Percentiles rank a stretch among this genome's conserved stretches.
These are phyloP conservation scores for Coluber constrictor DNA, from an alignment of 2,797 vertebrate genomes.

Conservation along the genomic window DNA sequence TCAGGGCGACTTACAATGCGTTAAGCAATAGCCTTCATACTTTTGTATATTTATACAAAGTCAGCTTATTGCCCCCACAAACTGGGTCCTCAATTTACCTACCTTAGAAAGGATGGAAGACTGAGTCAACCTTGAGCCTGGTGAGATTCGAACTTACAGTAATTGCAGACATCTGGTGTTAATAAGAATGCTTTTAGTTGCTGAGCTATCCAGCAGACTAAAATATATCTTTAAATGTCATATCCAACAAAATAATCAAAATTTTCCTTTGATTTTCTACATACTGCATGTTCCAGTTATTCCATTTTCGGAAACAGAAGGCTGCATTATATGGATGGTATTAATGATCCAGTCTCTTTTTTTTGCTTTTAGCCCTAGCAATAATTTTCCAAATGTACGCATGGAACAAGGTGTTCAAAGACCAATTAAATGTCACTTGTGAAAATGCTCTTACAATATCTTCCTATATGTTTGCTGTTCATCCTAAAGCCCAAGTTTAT, in stretches of 20 bases:
- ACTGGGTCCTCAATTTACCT: no score
- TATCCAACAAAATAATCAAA: neutral
- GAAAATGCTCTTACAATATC: conserved; percentile 10
- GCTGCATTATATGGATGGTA: neutral
- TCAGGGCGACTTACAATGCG: no score
- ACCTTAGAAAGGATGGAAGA: no score
- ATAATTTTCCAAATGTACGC: neutral
- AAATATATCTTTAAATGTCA: neutral
- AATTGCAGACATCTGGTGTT: no score
- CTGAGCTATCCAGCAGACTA: no score
- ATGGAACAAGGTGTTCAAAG: neutral
- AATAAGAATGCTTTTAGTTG: no score
- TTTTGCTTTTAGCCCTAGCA: conserved; percentile 30
- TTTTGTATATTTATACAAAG: no score
- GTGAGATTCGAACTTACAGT: no score
- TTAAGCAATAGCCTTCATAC: no score
- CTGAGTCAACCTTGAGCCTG: no score
- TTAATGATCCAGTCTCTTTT: neutral
- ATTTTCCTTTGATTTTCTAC: neutral
- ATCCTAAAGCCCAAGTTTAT: conserved; percentile 36
- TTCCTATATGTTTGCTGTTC: conserved; percentile 7
- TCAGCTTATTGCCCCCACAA: no score
- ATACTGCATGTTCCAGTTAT: neutral
- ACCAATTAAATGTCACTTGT: neutral
- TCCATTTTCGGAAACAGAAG: neutral